A percentile compares a stretch with the other conserved stretches of the same genome.
Evolutionary conservation across 2,113 vertebrate genomes (phyloP).

Genomic region (Rhodinocichla rosea): DNA sequence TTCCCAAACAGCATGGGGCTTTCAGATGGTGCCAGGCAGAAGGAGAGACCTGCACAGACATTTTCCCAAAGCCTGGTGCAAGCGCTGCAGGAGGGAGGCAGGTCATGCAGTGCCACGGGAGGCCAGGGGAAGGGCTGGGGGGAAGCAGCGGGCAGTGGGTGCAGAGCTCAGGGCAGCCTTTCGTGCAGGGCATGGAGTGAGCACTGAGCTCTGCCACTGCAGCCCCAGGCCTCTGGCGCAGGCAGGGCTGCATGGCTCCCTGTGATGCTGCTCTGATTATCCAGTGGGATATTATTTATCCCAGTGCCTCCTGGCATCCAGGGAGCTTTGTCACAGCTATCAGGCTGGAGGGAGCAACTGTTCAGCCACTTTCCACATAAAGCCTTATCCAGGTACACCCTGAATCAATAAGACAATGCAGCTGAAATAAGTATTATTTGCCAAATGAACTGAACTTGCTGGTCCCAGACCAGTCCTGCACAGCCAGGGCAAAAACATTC

Average conservation of each 20-base stretch:
- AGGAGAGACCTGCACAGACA: accelerated
- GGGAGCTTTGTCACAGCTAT: neutral
- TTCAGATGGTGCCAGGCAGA: neutral
- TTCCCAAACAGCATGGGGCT: neutral
- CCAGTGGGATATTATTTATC: neutral
- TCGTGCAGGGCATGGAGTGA: accelerated
- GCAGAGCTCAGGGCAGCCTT: neutral
- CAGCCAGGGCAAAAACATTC: neutral
- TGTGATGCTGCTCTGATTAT: accelerated
- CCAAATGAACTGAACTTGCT: slow-evolving; percentile 16
- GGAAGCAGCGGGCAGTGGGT: neutral
- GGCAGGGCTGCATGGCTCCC: neutral
- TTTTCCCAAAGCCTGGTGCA: neutral
- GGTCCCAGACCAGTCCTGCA: neutral
- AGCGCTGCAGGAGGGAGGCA: neutral
- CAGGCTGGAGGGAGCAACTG: neutral
- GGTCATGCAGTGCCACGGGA: neutral
- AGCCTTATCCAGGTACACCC: neutral
- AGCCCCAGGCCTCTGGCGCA: neutral
- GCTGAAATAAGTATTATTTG: slow-evolving; percentile 35
- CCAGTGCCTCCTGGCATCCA: neutral
- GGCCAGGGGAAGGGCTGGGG: neutral
- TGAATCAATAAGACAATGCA: neutral
- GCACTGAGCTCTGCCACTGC: accelerated
- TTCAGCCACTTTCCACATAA: neutral